Conservation (phyloP, 1,140 invertebrate genomes). For the Drosophila watanabei region DNA sequence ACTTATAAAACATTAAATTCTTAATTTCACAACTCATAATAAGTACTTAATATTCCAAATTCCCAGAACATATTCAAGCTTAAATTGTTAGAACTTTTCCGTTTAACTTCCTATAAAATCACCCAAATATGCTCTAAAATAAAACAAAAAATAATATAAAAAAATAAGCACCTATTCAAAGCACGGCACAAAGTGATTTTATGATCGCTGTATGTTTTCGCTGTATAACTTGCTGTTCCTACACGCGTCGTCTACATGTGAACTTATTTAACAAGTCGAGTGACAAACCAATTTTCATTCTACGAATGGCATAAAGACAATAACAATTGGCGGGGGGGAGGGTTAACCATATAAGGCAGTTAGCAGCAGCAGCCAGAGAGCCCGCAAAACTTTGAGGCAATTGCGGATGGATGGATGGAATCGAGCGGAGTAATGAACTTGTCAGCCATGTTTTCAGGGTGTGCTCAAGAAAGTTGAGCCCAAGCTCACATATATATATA, state of each 20-base stretch:
- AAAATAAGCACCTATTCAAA: constrained; percentile 10
- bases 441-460: constrained; percentile 78
- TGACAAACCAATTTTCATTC: constrained; percentile 55
- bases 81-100: background rate
- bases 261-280: constrained; percentile 39
- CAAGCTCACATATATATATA: constrained; percentile 12
- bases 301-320: constrained; percentile 51
- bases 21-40: background rate
- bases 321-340: constrained; percentile 21
- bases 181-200: constrained; percentile 32
- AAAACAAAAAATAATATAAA: background rate
- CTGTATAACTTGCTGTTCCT: background rate
- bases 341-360: constrained; percentile 45
- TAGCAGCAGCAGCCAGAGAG: no score
- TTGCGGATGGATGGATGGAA: constrained; percentile 27
- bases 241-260: constrained; percentile 10
- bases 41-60: no score
- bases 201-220: constrained; percentile 19
- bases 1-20: no score
- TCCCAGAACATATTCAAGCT: background rate
- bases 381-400: constrained; percentile 26
- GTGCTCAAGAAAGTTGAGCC: constrained; percentile 71
- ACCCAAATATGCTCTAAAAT: background rate
- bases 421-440: constrained; percentile 75
- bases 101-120: constrained; percentile 6